Evolutionary conservation across 2,888 invertebrate species (phyloP), one percentile per base, ranked within the genome.

Genomic region (Dasypolia templi): DNA sequence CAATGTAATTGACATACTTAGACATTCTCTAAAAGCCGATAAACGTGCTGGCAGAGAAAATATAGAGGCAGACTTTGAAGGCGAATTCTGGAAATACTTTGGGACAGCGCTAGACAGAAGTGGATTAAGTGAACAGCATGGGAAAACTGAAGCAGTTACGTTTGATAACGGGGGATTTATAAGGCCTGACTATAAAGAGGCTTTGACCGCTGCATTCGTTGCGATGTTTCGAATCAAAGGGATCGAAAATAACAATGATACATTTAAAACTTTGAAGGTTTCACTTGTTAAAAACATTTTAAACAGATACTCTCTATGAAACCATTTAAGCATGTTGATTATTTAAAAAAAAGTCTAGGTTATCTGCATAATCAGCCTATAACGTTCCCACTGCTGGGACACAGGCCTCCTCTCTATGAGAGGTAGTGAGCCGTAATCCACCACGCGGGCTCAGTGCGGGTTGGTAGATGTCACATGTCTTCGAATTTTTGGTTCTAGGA

Each of bases 71-170:
- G 55, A 78, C 44, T 81, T 77, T 56, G 7, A 77, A 67, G n/a
- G 17, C 44, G 62, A 56, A 61, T 65, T 65, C 26, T 29, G 26
- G n/a, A 55, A 77, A 78, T 76, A 56, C 42, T 65, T 44, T 39
- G 68, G 39, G 77, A 77, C 77, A 55, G 65, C 53, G 32, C 42
- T 32, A 39, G 39, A 56, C 67, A 61, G 56, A 29, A 67, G 14
- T 39, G 56, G 56, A 78, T 82, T 78, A 77, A 67, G 77, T 75
- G 51, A 59, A 51, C 66, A n/a, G n/a, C 44, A 76, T 62, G 39
- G 39, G 32, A 42, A 65, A 26, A 79, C 46, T 79, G 6, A 56
- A 39, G 39, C 53, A 29, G 51, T 63, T 26, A 63, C 63, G 14
- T 64, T 46, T 59, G 59, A 66, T 39, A 76, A 65, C 66, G 32